phyloP scores from a whole-genome alignment of 1,140 invertebrate species.

The Calosoma granatense region DNA sequence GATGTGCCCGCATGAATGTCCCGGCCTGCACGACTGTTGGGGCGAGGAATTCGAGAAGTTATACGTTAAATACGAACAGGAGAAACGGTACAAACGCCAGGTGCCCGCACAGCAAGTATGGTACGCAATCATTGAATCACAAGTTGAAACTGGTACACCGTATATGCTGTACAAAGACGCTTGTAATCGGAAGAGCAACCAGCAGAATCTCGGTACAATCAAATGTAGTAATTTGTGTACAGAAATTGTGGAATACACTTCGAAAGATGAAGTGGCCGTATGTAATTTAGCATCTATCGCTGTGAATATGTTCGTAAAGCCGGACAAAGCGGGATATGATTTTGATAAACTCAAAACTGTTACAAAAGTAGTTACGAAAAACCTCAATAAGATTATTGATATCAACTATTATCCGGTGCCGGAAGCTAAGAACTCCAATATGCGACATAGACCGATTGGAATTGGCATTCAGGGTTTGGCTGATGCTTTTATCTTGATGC shows the following conservation, averaged over 20 bases:
- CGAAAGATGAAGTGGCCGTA: constrained; percentile 90
- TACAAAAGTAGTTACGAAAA: constrained; percentile 79
- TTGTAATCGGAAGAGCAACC: constrained; percentile 96
- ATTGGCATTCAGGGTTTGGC: constrained; percentile 96
- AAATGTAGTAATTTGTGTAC: constrained; percentile 98
- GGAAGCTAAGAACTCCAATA: constrained; percentile 82
- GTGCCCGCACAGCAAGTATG: constrained; percentile 83
- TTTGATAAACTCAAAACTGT: constrained; percentile 83
- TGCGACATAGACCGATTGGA: constrained; percentile 87
- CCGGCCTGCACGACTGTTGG: constrained; percentile 84
- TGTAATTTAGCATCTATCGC: constrained; percentile 98
- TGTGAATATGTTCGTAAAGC: constrained; percentile 89
- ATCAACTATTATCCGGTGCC: constrained; percentile 92
- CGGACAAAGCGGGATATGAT: constrained; percentile 67
- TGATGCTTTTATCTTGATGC: constrained; percentile 93
- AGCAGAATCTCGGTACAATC: constrained; percentile 97
- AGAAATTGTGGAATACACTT: constrained; percentile 92
- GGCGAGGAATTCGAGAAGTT: constrained; percentile 90
- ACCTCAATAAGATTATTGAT: constrained; percentile 97
- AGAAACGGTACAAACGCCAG: constrained; percentile 55
- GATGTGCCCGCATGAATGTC: constrained; percentile 94
- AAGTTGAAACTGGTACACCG: constrained; percentile 97
- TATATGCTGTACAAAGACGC: constrained; percentile 98
- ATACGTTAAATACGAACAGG: constrained; percentile 82
- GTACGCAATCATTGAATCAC: constrained; percentile 89